Evolutionary conservation across 1,140 invertebrate genomes (phyloP).

Genomic region (Drosophila repleta): DNA sequence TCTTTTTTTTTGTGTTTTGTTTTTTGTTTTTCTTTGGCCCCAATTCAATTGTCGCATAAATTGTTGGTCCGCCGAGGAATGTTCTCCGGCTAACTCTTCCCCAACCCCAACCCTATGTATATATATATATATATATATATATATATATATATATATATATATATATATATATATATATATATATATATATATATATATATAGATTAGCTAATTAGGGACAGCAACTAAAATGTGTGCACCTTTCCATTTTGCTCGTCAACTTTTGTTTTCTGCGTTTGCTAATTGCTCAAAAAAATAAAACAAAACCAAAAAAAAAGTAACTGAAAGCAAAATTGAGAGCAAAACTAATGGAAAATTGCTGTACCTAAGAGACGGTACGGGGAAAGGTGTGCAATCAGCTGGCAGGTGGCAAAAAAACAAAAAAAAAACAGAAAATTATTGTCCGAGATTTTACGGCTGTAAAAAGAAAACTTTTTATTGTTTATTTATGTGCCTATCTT

Average conservation of each 20-base stretch:
- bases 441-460: neutral
- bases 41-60: conserved; percentile 58
- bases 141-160: conserved; percentile 1
- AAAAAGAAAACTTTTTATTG: neutral
- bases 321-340: conserved; percentile 61
- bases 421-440: neutral
- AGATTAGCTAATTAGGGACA: conserved; percentile 56
- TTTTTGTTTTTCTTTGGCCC: conserved; percentile 26
- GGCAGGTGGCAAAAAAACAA: neutral
- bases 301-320: conserved; percentile 16
- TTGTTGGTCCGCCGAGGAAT: conserved; percentile 1
- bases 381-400: neutral
- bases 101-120: conserved; percentile 1
- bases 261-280: conserved; percentile 63
- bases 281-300: conserved; percentile 56
- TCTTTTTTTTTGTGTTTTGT: neutral
- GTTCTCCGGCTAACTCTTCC: conserved; percentile 14
- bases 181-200: conserved; percentile 3
- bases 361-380: conserved; percentile 20
- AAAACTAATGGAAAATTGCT: conserved; percentile 68
- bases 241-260: conserved; percentile 53
- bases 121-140: conserved; percentile 3
- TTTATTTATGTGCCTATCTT: neutral
- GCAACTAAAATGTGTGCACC: conserved; percentile 36
- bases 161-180: conserved; percentile 4